Conservation (phyloP, 2,888 invertebrate species). For the Pimpla rufipes region DNA sequence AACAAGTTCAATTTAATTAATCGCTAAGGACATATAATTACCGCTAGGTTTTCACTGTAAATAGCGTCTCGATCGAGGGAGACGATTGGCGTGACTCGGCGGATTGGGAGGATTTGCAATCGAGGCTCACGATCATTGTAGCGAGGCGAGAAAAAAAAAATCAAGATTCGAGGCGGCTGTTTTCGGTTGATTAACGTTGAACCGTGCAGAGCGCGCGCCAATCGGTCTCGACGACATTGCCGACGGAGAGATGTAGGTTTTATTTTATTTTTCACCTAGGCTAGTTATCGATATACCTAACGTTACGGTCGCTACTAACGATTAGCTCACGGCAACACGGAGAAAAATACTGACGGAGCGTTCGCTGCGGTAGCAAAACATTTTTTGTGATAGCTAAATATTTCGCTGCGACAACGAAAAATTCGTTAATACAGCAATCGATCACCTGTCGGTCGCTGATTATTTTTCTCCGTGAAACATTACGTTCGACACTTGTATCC, state of each 20-base stretch:
- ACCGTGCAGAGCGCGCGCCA: slow-evolving; percentile 3
- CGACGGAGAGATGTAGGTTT: slow-evolving; percentile 5
- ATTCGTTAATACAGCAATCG: too few species aligned
- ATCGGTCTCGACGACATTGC: not conserved
- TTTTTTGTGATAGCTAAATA: too few species aligned
- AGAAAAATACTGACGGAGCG: too few species aligned
- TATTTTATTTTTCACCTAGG: slow-evolving; percentile 35
- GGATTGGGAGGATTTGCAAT: slow-evolving; percentile 56
- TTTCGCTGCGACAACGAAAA: too few species aligned
- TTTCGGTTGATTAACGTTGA: not conserved
- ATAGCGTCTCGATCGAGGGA: slow-evolving; percentile 40
- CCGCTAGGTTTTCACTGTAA: slow-evolving; percentile 7
- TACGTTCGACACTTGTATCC: not conserved
- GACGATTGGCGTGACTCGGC: slow-evolving; percentile 15
- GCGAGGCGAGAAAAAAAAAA: not conserved
- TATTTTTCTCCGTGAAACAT: too few species aligned
- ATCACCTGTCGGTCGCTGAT: too few species aligned
- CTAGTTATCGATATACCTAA: slow-evolving; percentile 62
- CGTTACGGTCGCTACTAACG: slow-evolving; percentile 22
- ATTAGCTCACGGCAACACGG: not conserved
- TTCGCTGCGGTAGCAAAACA: too few species aligned
- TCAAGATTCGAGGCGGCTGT: not conserved
- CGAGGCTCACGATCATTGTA: slow-evolving; percentile 61
- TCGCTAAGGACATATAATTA: slow-evolving; percentile 43
- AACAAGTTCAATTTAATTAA: slow-evolving; percentile 73